Percentiles rank a stretch among this genome's conserved stretches.
Evolutionary conservation across 2,113 vertebrate species (phyloP).

Genomic region (Chionodraco myersi): DNA sequence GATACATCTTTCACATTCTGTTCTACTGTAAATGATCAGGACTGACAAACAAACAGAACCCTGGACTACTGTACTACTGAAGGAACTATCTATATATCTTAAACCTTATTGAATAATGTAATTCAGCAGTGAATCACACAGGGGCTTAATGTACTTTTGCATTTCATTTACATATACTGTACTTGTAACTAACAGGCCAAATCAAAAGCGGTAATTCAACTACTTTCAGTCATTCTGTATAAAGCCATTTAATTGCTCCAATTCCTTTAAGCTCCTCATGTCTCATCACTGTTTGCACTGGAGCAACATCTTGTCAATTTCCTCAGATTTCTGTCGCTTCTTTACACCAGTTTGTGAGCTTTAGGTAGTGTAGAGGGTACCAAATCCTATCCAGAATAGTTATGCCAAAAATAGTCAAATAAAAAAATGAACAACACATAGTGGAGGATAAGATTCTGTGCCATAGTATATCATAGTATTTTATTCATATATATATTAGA

Average conservation of each 20-base stretch:
- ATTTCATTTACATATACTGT: background rate
- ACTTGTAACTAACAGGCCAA: background rate
- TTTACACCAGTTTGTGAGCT: conserved; percentile 43
- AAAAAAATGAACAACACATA: conserved; percentile 65
- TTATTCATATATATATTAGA: conserved; percentile 58
- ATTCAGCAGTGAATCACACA: conserved; percentile 7
- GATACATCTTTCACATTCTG: background rate
- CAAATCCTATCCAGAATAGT: conserved; percentile 63
- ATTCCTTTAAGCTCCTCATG: conserved; percentile 12
- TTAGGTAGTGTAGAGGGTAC: conserved; percentile 56
- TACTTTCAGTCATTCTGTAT: background rate
- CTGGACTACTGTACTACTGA: background rate
- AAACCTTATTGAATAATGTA: conserved; percentile 8
- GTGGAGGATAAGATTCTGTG: conserved; percentile 81
- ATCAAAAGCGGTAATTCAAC: background rate
- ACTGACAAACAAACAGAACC: conserved; percentile 11
- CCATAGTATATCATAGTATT: conserved; percentile 81
- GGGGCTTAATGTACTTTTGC: background rate
- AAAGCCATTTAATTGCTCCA: conserved; percentile 16
- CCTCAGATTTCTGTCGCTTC: conserved; percentile 17
- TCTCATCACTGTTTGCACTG: conserved; percentile 72
- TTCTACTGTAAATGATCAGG: background rate
- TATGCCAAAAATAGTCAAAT: conserved; percentile 77
- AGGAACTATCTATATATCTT: background rate
- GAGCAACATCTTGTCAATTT: conserved; percentile 79